Conservation (phyloP, 2,888 invertebrate species). For the Balanococcus diminutus region DNA sequence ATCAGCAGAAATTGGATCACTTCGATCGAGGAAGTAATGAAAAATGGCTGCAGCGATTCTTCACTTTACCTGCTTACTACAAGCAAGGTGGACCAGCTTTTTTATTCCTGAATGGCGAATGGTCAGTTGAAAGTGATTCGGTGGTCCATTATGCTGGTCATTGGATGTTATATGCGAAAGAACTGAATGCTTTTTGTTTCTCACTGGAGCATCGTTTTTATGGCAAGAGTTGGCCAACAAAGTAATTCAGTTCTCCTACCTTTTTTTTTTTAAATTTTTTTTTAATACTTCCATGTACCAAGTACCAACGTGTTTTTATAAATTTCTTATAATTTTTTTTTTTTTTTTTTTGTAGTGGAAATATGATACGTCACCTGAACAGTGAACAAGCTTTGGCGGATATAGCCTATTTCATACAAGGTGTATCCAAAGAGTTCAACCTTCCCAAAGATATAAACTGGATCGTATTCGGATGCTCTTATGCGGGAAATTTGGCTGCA, state of each 20-base stretch:
- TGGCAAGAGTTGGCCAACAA: constrained; percentile 87
- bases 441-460: constrained; percentile 72
- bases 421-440: constrained; percentile 71
- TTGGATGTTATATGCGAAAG: constrained; percentile 80
- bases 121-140: too few species aligned
- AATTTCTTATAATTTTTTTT: too few species aligned
- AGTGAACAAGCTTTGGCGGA: constrained; percentile 86
- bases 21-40: too few species aligned
- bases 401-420: constrained; percentile 78
- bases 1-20: too few species aligned
- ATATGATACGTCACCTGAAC: constrained; percentile 77
- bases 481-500: constrained; percentile 90
- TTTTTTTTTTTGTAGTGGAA: constrained; percentile 70
- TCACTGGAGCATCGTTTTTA: constrained; percentile 92
- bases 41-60: too few species aligned
- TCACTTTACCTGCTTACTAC: too few species aligned
- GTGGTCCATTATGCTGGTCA: too few species aligned
- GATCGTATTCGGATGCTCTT: constrained; percentile 96
- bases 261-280: too few species aligned
- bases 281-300: too few species aligned
- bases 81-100: too few species aligned
- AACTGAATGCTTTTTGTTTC: constrained; percentile 81
- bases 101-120: too few species aligned
- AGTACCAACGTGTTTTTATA: too few species aligned
- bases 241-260: constrained; percentile 64